Percentiles rank a stretch among this genome's conserved stretches.
Conservation (phyloP, 1,140 invertebrate species). For the Papilio glaucus region DNA sequence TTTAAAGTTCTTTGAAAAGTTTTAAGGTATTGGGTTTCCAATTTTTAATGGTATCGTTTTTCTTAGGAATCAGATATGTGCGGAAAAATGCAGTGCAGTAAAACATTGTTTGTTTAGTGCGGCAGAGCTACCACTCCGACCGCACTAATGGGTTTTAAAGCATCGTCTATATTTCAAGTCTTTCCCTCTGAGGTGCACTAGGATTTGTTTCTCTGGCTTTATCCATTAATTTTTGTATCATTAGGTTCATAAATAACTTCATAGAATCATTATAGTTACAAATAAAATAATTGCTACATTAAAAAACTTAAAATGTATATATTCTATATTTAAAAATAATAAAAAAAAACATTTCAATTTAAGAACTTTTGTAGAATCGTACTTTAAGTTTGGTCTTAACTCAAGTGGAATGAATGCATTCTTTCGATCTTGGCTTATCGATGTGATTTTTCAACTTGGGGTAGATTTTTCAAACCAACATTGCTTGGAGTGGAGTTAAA, state of each 20-base stretch:
- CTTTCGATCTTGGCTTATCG: slow-evolving; percentile 26
- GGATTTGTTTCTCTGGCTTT: slow-evolving; percentile 20
- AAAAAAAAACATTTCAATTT: too few species aligned
- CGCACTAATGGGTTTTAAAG: slow-evolving; percentile 25
- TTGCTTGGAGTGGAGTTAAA: slow-evolving; percentile 17
- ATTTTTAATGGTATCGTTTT: slow-evolving; percentile 18
- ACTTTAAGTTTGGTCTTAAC: slow-evolving; percentile 1
- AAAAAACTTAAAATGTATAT: too few species aligned
- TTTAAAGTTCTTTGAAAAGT: not conserved
- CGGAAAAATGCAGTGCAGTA: slow-evolving; percentile 17
- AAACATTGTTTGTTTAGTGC: slow-evolving; percentile 27
- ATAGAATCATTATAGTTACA: not conserved
- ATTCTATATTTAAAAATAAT: too few species aligned
- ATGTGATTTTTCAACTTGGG: slow-evolving; percentile 16
- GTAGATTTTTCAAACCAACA: slow-evolving; percentile 21
- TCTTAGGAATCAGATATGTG: slow-evolving; percentile 25
- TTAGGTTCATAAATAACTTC: not conserved
- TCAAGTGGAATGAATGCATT: slow-evolving; percentile 23
- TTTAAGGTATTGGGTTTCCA: not conserved
- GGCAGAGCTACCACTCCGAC: slow-evolving; percentile 21
- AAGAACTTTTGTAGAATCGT: not conserved
- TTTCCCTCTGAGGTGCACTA: slow-evolving; percentile 2
- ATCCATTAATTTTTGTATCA: slow-evolving; percentile 21
- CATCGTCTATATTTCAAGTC: slow-evolving; percentile 25
- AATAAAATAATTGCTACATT: too few species aligned